phyloP scores from a whole-genome alignment of 2,113 vertebrate genomes.

The Condylura cristata region DNA sequence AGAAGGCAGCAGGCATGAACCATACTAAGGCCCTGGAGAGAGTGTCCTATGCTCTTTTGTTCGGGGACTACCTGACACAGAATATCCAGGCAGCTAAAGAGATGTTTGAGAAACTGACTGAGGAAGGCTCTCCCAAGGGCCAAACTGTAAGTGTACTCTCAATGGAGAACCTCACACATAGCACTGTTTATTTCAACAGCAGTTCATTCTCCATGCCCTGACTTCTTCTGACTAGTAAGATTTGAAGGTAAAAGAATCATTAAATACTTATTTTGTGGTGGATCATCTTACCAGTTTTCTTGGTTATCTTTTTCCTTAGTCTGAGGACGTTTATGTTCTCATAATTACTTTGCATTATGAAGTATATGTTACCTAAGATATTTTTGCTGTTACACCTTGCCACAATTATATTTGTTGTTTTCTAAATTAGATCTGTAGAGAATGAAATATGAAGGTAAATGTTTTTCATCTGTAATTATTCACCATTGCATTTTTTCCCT shows the following conservation, averaged over 20 bases:
- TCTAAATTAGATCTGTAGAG: neutral
- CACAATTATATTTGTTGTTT: neutral
- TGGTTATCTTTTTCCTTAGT: neutral
- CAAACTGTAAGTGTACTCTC: constrained; percentile 89
- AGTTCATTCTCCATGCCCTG: neutral
- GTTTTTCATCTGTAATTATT: neutral
- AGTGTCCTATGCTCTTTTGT: constrained; percentile 95
- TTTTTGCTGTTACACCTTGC: neutral
- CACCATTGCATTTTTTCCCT: neutral
- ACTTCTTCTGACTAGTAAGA: neutral
- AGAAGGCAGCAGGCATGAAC: constrained; percentile 93
- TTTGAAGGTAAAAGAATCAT: neutral
- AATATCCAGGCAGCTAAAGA: constrained; percentile 92
- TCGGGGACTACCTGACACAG: constrained; percentile 96
- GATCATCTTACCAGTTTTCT: neutral
- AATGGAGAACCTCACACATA: neutral
- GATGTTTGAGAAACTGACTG: constrained; percentile 94
- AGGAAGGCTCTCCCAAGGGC: constrained; percentile 96
- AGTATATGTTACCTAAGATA: neutral
- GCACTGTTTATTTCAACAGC: neutral
- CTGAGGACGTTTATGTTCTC: neutral
- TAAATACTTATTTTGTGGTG: neutral
- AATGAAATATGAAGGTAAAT: constrained; percentile 1
- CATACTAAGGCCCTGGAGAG: constrained; percentile 97
- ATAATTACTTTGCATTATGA: too few species aligned